Base-by-base conservation (phyloP, 2,797 vertebrate genomes). In the Emys orbicularis region DNA sequence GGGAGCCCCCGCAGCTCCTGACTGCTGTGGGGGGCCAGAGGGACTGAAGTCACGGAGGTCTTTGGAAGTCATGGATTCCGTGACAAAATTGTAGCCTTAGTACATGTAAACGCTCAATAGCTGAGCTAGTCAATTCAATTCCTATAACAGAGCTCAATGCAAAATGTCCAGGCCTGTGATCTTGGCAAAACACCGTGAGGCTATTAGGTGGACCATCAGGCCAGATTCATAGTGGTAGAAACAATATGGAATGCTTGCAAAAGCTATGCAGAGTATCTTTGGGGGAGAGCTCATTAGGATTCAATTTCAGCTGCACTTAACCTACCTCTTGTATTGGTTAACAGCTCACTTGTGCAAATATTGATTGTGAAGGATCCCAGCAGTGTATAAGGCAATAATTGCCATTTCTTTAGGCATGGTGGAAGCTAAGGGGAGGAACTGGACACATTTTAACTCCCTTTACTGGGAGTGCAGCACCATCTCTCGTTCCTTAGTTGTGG, bases 391-490 rank as follows among this genome's bases (percentile, higher is more conserved):
- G 2, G 90, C 94, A 57, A 85, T 0, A 0, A 13, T 6, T 44
- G 44, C 47, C 1, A 80, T 87, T 0, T 1, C 87, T n/a, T 92
- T 5, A 44, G 25, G 56, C 54, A 0, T 3, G 0, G 21, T 12
- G 65, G 1, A 53, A 0, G 72, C 19, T 12, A 19, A 0, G 0
- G 0, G 0, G 50, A 47, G 74, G 89, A 3, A 68, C 0, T 44
- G 0, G 18, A 23, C 16, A 4, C 59, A 83, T 84, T 81, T 83
- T 10, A 2, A 29, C 8, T 61, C 57, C 23, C 72, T 76, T 44
- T 76, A 76, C 21, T 44, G 41, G 72, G 37, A 27, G 37, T 41
- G 23, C 61, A n/a, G 8, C 34, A 65, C 79, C 87, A 86, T 89
- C 53, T 44, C 49, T 85, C 77, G 81, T 91, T 92, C 87, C 81